These are phyloP conservation scores for Acanthosoma haemorrhoidale DNA, from an alignment of 2,888 invertebrate genomes.

Conservation along the genomic window DNA sequence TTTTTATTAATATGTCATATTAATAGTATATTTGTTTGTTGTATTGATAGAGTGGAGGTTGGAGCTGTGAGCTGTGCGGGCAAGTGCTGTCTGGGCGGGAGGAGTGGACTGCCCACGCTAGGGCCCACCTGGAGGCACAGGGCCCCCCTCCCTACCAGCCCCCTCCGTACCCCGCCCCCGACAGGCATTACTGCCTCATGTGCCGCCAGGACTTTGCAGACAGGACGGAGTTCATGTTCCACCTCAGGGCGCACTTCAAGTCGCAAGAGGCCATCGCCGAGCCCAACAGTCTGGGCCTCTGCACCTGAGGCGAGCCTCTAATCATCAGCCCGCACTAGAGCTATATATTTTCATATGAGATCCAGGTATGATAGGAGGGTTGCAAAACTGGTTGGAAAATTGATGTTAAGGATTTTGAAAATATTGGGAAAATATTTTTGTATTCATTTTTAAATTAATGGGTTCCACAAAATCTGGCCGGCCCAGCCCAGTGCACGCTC, in stretches of 20 bases:
- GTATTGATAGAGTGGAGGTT: constrained; percentile 50
- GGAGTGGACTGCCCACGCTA: constrained; percentile 71
- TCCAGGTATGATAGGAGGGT: constrained; percentile 5
- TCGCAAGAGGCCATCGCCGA: constrained; percentile 34
- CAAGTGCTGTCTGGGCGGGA: constrained; percentile 65
- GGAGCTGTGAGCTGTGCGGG: constrained; percentile 71
- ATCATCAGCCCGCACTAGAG: not conserved
- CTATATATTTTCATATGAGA: not conserved
- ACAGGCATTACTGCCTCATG: constrained; percentile 56
- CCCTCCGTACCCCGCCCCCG: constrained; percentile 47
- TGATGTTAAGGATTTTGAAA: not conserved
- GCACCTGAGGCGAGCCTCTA: constrained; percentile 26
- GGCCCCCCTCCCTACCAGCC: constrained; percentile 47
- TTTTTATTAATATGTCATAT: too few relatives aligned
- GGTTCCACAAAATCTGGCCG: too few relatives aligned
- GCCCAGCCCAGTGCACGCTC: too few relatives aligned
- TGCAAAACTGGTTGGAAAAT: not conserved
- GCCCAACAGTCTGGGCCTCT: constrained; percentile 34
- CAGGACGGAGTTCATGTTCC: constrained; percentile 64
- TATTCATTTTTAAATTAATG: too few relatives aligned
- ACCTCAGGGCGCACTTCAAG: constrained; percentile 62
- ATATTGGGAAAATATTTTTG: constrained; percentile 2
- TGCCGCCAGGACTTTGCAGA: constrained; percentile 61
- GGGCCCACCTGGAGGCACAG: constrained; percentile 59
- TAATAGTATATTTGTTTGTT: not conserved